A percentile compares a stretch with the other conserved stretches of the same genome.
phyloP scores from a whole-genome alignment of 2,113 vertebrate species.

The Actenoides hombroni region DNA sequence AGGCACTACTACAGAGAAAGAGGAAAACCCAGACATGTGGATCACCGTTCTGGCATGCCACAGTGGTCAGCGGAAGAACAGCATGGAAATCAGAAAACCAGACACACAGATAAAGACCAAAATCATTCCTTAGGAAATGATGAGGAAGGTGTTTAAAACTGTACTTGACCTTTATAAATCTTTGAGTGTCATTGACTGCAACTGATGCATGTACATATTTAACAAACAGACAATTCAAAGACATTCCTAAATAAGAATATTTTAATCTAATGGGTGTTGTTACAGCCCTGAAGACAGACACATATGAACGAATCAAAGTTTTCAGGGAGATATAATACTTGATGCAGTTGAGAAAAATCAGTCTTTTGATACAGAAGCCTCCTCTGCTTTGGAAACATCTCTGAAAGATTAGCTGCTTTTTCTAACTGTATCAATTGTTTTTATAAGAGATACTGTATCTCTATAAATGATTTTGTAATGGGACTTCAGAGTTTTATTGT shows the following conservation, averaged over 20 bases:
- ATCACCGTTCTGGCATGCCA: background rate
- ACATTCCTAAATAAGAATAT: background rate
- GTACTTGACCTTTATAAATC: slow-evolving; percentile 25
- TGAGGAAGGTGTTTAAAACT: background rate
- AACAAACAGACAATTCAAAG: background rate
- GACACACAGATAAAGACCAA: background rate
- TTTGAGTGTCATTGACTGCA: background rate
- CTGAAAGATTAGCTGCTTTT: background rate
- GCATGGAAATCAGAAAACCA: background rate
- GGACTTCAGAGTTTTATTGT: background rate
- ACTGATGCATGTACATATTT: background rate
- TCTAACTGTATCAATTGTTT: background rate
- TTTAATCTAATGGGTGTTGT: background rate
- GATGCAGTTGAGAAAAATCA: background rate
- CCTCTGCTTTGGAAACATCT: background rate
- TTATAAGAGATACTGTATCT: background rate
- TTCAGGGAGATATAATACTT: background rate
- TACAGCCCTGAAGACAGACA: background rate
- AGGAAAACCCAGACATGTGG: background rate
- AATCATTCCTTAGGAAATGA: background rate
- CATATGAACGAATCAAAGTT: background rate
- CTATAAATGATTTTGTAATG: background rate
- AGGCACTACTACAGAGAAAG: background rate
- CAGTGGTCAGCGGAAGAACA: background rate
- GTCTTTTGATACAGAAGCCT: background rate